Percentiles rank a stretch among this genome's conserved stretches.
Conservation (phyloP, 1,140 invertebrate genomes). For the Hycleus cichorii region DNA sequence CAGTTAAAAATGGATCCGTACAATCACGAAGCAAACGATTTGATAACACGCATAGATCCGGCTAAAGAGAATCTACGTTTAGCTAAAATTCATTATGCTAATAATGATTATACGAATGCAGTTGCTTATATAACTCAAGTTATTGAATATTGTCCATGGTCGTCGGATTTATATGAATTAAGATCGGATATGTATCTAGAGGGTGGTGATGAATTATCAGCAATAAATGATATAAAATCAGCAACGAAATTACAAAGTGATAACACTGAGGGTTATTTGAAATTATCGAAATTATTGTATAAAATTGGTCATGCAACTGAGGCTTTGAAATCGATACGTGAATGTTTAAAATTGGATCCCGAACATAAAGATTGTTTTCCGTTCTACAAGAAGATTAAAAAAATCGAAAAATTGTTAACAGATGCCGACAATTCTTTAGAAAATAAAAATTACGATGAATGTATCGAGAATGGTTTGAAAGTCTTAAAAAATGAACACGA, state of each 20-base stretch:
- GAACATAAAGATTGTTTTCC: slow-evolving; percentile 94
- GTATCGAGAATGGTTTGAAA: slow-evolving; percentile 65
- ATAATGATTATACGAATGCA: slow-evolving; percentile 62
- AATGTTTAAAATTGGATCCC: slow-evolving; percentile 96
- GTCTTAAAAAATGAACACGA: slow-evolving; percentile 62
- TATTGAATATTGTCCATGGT: slow-evolving; percentile 88
- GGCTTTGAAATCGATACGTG: slow-evolving; percentile 85
- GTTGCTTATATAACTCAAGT: slow-evolving; percentile 62
- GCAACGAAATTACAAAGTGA: slow-evolving; percentile 87
- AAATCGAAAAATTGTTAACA: slow-evolving; percentile 80
- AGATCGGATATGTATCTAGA: slow-evolving; percentile 78
- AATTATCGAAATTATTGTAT: slow-evolving; percentile 80
- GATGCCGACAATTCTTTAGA: slow-evolving; percentile 65
- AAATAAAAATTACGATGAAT: slow-evolving; percentile 63
- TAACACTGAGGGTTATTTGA: slow-evolving; percentile 82
- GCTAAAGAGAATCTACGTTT: slow-evolving; percentile 58
- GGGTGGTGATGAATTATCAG: slow-evolving; percentile 72
- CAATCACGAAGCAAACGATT: slow-evolving; percentile 65
- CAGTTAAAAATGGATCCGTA: slow-evolving; percentile 66
- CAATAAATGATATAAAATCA: slow-evolving; percentile 83
- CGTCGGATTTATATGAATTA: slow-evolving; percentile 71
- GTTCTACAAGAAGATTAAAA: slow-evolving; percentile 97
- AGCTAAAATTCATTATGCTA: slow-evolving; percentile 59
- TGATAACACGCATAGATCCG: slow-evolving; percentile 57
- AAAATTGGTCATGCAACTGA: slow-evolving; percentile 86